Percentiles rank a stretch among this genome's conserved stretches.
Conservation (phyloP, 2,797 vertebrate species). For the Xenops minutus region DNA sequence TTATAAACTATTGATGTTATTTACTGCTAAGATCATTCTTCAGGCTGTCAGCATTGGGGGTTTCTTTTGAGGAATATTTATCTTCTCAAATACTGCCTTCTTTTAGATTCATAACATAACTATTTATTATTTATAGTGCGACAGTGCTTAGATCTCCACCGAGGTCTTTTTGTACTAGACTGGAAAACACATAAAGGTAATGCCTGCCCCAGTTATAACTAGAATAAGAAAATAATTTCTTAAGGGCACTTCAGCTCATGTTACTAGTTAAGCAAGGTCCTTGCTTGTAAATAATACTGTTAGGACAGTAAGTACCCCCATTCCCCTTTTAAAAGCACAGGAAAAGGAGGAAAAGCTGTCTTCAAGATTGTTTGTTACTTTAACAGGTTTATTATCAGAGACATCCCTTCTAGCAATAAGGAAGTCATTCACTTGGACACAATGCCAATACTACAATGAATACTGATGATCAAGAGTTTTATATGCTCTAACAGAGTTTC, state of each 20-base stretch:
- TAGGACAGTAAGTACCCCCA: neutral
- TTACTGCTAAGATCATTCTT: slow-evolving; percentile 24
- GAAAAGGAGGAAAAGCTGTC: neutral
- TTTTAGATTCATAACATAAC: neutral
- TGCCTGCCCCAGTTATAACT: neutral
- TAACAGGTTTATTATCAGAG: neutral
- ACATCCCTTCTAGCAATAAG: neutral
- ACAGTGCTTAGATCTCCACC: neutral
- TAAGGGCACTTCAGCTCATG: neutral
- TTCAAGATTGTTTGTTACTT: neutral
- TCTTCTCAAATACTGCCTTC: neutral
- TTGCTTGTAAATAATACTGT: neutral
- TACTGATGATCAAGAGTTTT: neutral
- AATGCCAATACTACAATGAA: neutral
- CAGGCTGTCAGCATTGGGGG: neutral
- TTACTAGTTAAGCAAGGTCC: neutral
- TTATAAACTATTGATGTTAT: slow-evolving; percentile 52
- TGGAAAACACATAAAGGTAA: neutral
- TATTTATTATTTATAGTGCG: slow-evolving; percentile 34
- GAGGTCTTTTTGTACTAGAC: neutral
- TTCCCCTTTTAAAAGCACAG: neutral
- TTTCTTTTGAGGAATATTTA: neutral
- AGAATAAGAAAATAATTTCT: neutral
- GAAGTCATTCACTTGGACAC: neutral
- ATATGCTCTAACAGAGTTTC: neutral